Conservation (phyloP, 2,888 invertebrate species). For the Noctua comes region DNA sequence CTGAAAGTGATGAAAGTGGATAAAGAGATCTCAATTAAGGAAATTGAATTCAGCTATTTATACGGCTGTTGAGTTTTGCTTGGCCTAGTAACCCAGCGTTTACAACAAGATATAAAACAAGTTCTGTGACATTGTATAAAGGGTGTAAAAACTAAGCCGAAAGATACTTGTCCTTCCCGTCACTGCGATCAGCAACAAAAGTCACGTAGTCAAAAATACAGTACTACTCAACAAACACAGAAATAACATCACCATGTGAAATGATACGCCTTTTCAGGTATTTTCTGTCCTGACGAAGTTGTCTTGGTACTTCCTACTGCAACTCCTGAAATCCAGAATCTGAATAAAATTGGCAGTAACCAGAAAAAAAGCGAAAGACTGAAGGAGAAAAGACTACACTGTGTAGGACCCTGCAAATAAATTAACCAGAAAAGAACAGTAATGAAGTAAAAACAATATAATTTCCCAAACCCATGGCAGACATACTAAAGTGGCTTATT, state of each 20-base stretch:
- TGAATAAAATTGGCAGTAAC: not conserved
- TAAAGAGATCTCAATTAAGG: conserved; percentile 34
- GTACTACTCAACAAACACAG: too few relatives aligned
- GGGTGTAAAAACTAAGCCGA: too few relatives aligned
- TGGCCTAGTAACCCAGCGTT: not conserved
- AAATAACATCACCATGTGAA: too few relatives aligned
- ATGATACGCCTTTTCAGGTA: too few relatives aligned
- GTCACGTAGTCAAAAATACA: too few relatives aligned
- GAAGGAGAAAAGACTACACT: too few relatives aligned
- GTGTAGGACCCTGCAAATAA: not conserved
- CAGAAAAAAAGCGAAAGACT: not conserved
- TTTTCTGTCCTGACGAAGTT: not conserved
- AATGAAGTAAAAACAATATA: not conserved
- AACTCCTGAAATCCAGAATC: not conserved
- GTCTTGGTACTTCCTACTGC: not conserved
- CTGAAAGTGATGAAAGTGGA: conserved; percentile 17
- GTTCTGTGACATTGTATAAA: not conserved
- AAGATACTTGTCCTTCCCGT: too few relatives aligned
- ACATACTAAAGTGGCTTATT: not conserved
- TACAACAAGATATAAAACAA: not conserved
- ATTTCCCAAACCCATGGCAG: not conserved
- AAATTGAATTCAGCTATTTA: conserved; percentile 29
- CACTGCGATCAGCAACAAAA: too few relatives aligned
- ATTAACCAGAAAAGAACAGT: not conserved
- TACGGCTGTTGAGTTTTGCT: conserved; percentile 17